Percentiles rank a stretch among this genome's conserved stretches.
Conservation (phyloP, 2,888 invertebrate species). For the Cantharis nigra region DNA sequence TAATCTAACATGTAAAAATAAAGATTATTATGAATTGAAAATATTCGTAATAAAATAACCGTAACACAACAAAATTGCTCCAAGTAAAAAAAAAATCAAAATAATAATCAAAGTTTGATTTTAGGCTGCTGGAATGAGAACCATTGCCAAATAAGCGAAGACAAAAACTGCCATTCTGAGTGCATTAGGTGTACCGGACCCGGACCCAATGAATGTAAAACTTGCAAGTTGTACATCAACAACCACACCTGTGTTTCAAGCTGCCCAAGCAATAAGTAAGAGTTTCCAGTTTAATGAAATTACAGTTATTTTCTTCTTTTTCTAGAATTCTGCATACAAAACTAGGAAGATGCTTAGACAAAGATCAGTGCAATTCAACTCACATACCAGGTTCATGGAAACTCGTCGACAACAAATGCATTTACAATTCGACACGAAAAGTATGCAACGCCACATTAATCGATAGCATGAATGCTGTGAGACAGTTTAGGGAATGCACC, state of each 20-base stretch:
- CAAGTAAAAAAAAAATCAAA: too few species aligned
- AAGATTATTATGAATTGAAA: too few species aligned
- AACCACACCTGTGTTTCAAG: slow-evolving; percentile 51
- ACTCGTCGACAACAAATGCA: slow-evolving; percentile 66
- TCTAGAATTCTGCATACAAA: slow-evolving; percentile 40
- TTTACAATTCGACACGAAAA: slow-evolving; percentile 44
- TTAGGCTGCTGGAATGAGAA: slow-evolving; percentile 55
- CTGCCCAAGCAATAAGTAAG: slow-evolving; percentile 73
- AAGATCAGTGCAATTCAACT: slow-evolving; percentile 64
- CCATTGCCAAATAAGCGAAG: slow-evolving; percentile 59
- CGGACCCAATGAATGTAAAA: slow-evolving; percentile 63
- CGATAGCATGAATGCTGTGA: slow-evolving; percentile 68
- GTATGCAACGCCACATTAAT: slow-evolving; percentile 62
- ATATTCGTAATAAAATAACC: too few species aligned
- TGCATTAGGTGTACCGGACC: slow-evolving; percentile 76
- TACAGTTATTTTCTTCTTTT: not conserved
- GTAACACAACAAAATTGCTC: too few species aligned
- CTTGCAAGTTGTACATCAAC: slow-evolving; percentile 64
- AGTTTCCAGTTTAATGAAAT: slow-evolving; percentile 29
- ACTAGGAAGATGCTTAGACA: slow-evolving; percentile 65
- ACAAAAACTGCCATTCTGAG: slow-evolving; percentile 66
- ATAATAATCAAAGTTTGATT: not conserved
- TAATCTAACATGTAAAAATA: too few species aligned
- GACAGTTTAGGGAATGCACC: slow-evolving; percentile 74
- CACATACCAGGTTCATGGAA: slow-evolving; percentile 55